These are phyloP conservation scores for Rhingia rostrata DNA, from an alignment of 2,888 invertebrate species.

Conservation along the genomic window DNA sequence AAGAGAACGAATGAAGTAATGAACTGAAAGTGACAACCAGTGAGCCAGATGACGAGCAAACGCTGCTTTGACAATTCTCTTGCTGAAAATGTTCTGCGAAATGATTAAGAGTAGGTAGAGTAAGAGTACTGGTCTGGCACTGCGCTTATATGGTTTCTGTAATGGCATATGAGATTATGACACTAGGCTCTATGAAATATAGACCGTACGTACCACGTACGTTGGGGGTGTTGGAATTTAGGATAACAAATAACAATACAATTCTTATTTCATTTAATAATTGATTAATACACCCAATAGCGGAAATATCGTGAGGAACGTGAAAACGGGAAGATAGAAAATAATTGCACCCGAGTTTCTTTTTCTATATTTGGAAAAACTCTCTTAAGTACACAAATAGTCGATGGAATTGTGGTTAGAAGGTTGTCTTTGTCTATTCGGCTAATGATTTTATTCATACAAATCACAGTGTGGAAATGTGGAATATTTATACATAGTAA, in stretches of 20 bases:
- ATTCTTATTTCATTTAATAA: background rate
- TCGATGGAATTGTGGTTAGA: background rate
- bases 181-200: too few relatives aligned
- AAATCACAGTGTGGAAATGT: constrained; percentile 16
- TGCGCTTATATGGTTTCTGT: too few relatives aligned
- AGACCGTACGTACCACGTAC: too few relatives aligned
- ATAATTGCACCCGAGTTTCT: background rate
- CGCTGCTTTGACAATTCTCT: too few relatives aligned
- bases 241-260: too few relatives aligned
- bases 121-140: too few relatives aligned
- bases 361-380: background rate
- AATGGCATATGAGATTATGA: too few relatives aligned
- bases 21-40: constrained; percentile 18
- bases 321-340: background rate
- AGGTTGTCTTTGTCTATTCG: constrained; percentile 25
- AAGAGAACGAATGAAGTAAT: constrained; percentile 65
- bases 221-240: too few relatives aligned
- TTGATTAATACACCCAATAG: constrained; percentile 23
- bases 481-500: too few relatives aligned
- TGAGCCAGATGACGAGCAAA: too few relatives aligned
- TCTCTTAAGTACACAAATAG: constrained; percentile 64
- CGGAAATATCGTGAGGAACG: background rate
- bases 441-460: background rate
- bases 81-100: too few relatives aligned
- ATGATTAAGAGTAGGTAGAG: too few relatives aligned